Evolutionary conservation across 2,797 vertebrate genomes (phyloP).

Genomic region (Gadopsis bispinosus): DNA sequence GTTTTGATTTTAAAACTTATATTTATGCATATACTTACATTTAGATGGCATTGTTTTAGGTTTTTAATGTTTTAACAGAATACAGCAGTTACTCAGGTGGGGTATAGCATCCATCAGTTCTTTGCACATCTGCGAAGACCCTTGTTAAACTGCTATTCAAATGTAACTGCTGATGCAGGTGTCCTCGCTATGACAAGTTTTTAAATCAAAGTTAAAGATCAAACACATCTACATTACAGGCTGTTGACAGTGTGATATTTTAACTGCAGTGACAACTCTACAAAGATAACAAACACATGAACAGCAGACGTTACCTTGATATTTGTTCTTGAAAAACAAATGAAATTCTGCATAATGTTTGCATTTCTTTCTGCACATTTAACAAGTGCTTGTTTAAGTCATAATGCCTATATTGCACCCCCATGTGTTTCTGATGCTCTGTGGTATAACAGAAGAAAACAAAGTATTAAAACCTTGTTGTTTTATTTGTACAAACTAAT

Average conservation of each 20-base stretch:
- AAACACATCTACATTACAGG: neutral
- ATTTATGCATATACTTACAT: neutral
- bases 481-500: neutral
- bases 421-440: no score
- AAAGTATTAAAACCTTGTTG: neutral
- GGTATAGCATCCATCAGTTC: neutral
- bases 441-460: neutral
- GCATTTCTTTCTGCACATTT: neutral
- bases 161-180: no score
- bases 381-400: neutral
- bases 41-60: neutral
- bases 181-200: no score
- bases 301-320: neutral
- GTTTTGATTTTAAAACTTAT: neutral
- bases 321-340: neutral
- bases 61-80: neutral
- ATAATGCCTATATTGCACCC: neutral
- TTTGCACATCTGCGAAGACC: neutral
- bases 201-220: neutral
- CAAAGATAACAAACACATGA: no score
- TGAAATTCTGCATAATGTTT: neutral
- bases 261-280: neutral
- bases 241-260: neutral
- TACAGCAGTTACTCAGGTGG: neutral
- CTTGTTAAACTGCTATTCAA: no score